phyloP scores from a whole-genome alignment of 2,888 invertebrate genomes.

The Phania funesta region DNA sequence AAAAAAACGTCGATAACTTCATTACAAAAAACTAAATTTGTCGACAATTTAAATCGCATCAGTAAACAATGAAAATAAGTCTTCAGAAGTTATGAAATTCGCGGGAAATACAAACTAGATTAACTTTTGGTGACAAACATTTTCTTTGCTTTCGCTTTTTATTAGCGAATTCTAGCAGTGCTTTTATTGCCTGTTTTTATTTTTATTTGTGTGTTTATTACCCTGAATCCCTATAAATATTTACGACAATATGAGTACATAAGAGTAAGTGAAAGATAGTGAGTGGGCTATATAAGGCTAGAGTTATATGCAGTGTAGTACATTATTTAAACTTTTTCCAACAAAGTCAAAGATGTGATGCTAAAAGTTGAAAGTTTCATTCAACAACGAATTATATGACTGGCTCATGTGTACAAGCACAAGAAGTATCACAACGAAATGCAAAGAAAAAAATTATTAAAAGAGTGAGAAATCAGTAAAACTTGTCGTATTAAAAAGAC shows the following conservation, averaged over 20 bases:
- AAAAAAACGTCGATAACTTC: neutral
- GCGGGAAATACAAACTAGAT: neutral
- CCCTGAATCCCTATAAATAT: neutral
- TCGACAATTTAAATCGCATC: neutral
- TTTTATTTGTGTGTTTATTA: neutral
- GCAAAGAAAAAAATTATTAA: constrained; percentile 19
- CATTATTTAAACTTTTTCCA: constrained; percentile 62
- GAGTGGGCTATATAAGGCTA: neutral
- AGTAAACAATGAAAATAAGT: too few species aligned
- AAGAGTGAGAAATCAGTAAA: constrained; percentile 4
- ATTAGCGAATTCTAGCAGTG: neutral
- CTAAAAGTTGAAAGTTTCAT: constrained; percentile 57
- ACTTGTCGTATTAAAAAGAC: constrained; percentile 37
- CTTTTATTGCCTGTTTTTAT: neutral
- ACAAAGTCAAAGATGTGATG: constrained; percentile 63
- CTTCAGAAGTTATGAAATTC: too few species aligned
- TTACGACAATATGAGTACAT: neutral
- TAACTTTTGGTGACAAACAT: neutral
- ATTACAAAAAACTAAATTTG: neutral
- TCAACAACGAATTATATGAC: constrained; percentile 53
- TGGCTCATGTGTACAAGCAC: constrained; percentile 14
- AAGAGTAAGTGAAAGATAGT: neutral
- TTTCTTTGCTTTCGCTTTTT: neutral
- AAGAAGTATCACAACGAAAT: constrained; percentile 18
- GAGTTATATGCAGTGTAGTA: constrained; percentile 9